Evolutionary conservation across 2,113 vertebrate species (phyloP), one percentile per base, ranked within the genome.

Genomic region (Eonycteris spelaea): DNA sequence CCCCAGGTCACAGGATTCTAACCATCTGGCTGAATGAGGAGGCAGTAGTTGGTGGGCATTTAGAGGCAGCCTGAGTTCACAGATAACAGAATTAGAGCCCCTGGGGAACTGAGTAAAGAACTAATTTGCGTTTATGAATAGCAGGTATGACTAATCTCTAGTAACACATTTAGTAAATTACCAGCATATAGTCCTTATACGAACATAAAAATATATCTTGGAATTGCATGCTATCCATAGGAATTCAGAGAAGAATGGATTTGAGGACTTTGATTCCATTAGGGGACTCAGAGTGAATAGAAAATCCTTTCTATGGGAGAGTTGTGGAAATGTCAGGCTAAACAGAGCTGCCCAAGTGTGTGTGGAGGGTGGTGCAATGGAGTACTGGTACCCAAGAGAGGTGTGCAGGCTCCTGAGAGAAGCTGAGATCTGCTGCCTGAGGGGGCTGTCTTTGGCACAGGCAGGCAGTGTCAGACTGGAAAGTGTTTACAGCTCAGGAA

Each of bases 21-120:
- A 57, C 33, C 53, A 59, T 55, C 35, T 79, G 48, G 33, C 73
- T 59, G n/a, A 95, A 80, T 45, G 63, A 3, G 45, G 59, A 75
- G 59, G 61, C 83, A 71, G 59, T 21, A 57, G 70, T n/a, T 22
- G 40, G 35, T 80, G 51, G 75, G 85, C 51, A 74, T 55, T 57
- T 22, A 74, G 38, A 94, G 40, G 18, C 71, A 88, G 65, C 16
- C 51, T 82, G 95, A 86, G 38, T 86, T 94, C 88, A 88, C 78
- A 94, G 93, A 96, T 92, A 95, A 97, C 88, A 30, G 38, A 93
- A 91, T 95, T 95, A 96, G 45, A 77, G 78, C 61, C 88, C 84
- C 40, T 6, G 89, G 93, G 90, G 91, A 88, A 91, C 48, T 93
- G 43, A 40, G 67, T 70, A 91, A 93, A 79, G 82, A 94, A 51